These are phyloP conservation scores for Todus mexicanus DNA, from an alignment of 2,797 vertebrate species.

Conservation along the genomic window DNA sequence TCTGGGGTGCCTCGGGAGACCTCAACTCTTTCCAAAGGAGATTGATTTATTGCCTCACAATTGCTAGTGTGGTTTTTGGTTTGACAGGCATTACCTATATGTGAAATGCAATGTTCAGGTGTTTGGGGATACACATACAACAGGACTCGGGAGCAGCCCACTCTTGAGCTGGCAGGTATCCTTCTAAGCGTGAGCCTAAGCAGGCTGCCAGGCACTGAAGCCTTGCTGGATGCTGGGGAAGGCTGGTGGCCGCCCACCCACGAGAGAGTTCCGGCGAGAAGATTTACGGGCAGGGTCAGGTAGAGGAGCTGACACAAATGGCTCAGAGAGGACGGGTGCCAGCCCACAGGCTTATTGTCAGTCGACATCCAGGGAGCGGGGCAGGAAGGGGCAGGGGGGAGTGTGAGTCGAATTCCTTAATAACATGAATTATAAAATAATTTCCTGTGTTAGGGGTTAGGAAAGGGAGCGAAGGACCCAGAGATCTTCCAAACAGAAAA, in stretches of 20 bases:
- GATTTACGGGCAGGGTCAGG: constrained; percentile 37
- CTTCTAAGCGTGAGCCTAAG: background rate
- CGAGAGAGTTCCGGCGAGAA: background rate
- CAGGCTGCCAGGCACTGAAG: accelerated
- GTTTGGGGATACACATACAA: background rate
- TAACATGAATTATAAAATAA: constrained; percentile 50
- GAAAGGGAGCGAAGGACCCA: constrained; percentile 12
- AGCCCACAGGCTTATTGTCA: background rate
- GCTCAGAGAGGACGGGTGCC: constrained; percentile 2
- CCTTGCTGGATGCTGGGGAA: background rate
- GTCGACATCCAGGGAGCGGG: background rate
- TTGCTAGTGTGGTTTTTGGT: background rate
- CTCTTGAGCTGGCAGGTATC: background rate
- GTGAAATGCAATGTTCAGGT: accelerated
- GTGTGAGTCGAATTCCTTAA: constrained; percentile 6
- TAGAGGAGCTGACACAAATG: background rate
- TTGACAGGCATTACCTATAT: background rate
- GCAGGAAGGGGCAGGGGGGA: background rate
- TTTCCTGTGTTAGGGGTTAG: constrained; percentile 64
- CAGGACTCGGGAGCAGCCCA: accelerated
- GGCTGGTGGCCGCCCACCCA: background rate
- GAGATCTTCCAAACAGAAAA: constrained; percentile 65
- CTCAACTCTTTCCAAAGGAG: background rate
- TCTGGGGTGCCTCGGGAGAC: background rate
- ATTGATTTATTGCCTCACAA: background rate